Evolutionary conservation across 30 jellyfish, hydroid and myxozoan genomes (phyloP).

Genomic region (Cassiopea xamachana): DNA sequence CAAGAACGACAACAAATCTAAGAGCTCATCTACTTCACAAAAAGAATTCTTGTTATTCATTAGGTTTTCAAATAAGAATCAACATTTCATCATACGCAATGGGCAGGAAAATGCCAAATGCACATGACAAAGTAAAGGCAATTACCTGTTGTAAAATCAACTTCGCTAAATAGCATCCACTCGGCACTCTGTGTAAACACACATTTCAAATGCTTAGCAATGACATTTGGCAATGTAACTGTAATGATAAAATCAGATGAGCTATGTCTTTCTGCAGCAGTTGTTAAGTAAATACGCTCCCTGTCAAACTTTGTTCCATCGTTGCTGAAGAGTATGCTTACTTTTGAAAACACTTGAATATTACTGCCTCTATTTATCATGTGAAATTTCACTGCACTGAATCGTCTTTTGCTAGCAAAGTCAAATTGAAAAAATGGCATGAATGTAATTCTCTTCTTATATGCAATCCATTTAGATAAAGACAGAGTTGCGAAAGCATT

Average conservation of each 20-base stretch:
- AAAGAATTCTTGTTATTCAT: too few relatives aligned
- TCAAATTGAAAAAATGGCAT: slow-evolving; percentile 68
- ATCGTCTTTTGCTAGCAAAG: slow-evolving; percentile 50
- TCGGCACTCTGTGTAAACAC: slow-evolving; percentile 61
- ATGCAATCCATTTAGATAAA: slow-evolving; percentile 83
- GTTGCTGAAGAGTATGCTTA: slow-evolving; percentile 68
- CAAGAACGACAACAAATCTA: too few relatives aligned
- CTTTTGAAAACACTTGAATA: slow-evolving; percentile 64
- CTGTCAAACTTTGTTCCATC: slow-evolving; percentile 60
- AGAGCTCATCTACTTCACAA: too few relatives aligned
- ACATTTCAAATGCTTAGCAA: slow-evolving; percentile 54
- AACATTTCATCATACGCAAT: neutral
- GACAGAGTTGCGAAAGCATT: neutral
- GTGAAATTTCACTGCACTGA: slow-evolving; percentile 73
- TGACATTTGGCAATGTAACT: slow-evolving; percentile 52
- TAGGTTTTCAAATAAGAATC: neutral
- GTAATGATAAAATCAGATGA: slow-evolving; percentile 74
- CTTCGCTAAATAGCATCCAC: slow-evolving; percentile 87
- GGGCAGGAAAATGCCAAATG: neutral
- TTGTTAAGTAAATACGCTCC: slow-evolving; percentile 55
- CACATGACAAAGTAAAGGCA: neutral
- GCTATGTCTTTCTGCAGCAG: slow-evolving; percentile 72
- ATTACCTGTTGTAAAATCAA: slow-evolving; percentile 77
- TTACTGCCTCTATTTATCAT: slow-evolving; percentile 64
- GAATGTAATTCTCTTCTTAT: slow-evolving; percentile 43